A percentile compares a stretch with the other conserved stretches of the same genome.
These are phyloP conservation scores for Calcarius lapponicus DNA, from an alignment of 2,797 vertebrate species.

Conservation along the genomic window DNA sequence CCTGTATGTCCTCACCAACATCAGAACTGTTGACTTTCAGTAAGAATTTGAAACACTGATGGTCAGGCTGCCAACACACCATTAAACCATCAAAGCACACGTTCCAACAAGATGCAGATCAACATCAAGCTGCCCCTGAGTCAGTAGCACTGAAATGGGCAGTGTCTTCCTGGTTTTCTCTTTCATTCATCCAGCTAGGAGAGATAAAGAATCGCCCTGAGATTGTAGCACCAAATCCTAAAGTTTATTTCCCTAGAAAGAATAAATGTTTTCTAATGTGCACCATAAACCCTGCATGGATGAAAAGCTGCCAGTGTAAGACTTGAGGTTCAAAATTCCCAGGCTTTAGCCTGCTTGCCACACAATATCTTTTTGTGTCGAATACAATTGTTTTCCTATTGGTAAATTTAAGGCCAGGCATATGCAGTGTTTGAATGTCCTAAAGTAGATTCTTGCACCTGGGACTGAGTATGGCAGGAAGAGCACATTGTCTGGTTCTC, in stretches of 20 bases:
- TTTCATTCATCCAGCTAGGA: not conserved
- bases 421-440: not conserved
- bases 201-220: not conserved
- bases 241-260: not conserved
- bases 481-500: not conserved
- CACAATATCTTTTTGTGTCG: not conserved
- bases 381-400: not conserved
- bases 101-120: not conserved
- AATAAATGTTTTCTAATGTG: not conserved
- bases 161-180: not conserved
- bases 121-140: not conserved
- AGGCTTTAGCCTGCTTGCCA: not conserved
- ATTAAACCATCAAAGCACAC: fast-evolving
- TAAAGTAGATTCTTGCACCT: not conserved
- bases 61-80: fast-evolving
- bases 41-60: not conserved
- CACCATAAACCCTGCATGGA: not conserved
- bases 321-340: not conserved
- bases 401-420: not conserved
- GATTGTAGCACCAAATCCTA: not conserved
- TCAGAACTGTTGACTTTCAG: not conserved
- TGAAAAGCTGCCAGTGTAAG: not conserved
- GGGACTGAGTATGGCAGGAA: not conserved
- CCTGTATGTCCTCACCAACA: not conserved
- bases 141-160: not conserved